phyloP scores from a whole-genome alignment of 1,140 invertebrate genomes.

The Leptinotarsa defecta region DNA sequence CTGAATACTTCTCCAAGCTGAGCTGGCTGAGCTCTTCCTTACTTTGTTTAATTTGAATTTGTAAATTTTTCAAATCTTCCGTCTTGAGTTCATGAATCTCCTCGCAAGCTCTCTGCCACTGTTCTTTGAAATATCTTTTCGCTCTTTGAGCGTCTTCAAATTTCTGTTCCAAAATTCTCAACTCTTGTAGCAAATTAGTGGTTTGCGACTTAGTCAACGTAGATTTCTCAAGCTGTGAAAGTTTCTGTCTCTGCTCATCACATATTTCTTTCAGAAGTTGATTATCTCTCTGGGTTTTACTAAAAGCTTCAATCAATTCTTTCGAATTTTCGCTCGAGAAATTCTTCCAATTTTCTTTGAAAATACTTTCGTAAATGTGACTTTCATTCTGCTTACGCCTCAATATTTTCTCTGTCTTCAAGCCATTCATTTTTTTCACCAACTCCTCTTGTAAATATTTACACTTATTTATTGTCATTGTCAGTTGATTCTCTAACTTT shows the following conservation, averaged over 20 bases:
- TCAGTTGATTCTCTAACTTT: constrained; percentile 56
- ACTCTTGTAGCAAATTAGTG: constrained; percentile 56
- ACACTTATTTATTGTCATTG: constrained; percentile 52
- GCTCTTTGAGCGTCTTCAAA: constrained; percentile 56
- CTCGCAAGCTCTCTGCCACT: constrained; percentile 59
- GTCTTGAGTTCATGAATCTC: constrained; percentile 61
- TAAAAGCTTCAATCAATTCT: constrained; percentile 34
- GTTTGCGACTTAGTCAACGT: constrained; percentile 58
- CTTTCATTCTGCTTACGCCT: constrained; percentile 34
- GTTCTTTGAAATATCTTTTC: constrained; percentile 62
- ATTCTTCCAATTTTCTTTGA: constrained; percentile 42
- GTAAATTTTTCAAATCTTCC: constrained; percentile 57
- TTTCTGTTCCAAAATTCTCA: constrained; percentile 60
- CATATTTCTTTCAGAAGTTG: constrained; percentile 54
- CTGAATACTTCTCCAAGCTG: constrained; percentile 37
- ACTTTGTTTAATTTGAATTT: constrained; percentile 57
- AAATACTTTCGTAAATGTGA: constrained; percentile 36
- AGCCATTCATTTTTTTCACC: constrained; percentile 35
- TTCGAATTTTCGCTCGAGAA: constrained; percentile 27
- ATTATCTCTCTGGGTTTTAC: constrained; percentile 57
- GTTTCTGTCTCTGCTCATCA: constrained; percentile 53
- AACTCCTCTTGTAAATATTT: constrained; percentile 42
- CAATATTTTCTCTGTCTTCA: constrained; percentile 42
- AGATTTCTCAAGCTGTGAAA: constrained; percentile 55
- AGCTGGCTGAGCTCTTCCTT: constrained; percentile 56